A percentile compares a stretch with the other conserved stretches of the same genome.
Conservation (phyloP, 2,888 invertebrate genomes). For the Hoplodrina blanda region DNA sequence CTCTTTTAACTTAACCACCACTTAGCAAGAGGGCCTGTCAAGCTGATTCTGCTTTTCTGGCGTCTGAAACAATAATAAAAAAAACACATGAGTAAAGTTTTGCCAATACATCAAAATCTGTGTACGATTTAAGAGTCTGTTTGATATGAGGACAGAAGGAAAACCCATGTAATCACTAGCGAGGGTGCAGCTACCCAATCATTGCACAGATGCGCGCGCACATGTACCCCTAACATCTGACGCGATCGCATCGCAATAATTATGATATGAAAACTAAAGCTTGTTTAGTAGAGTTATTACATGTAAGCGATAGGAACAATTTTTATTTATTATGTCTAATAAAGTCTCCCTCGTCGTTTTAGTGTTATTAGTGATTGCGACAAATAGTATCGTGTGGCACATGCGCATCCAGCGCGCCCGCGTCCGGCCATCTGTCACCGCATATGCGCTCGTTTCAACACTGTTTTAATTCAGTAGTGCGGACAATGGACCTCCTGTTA, state of each 20-base stretch:
- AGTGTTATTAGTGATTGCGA: conserved; percentile 82
- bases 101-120: conserved; percentile 25
- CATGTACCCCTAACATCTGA: conserved; percentile 70
- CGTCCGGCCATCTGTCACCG: conserved; percentile 89
- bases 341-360: conserved; percentile 70
- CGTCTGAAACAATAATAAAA: conserved; percentile 91
- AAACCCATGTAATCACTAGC: conserved; percentile 70
- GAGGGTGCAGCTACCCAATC: conserved; percentile 77
- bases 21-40: conserved; percentile 90
- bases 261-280: conserved; percentile 65
- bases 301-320: conserved; percentile 53
- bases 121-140: conserved; percentile 60
- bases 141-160: conserved; percentile 72
- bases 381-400: conserved; percentile 84
- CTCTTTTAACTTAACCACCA: conserved; percentile 77
- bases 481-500: conserved; percentile 80
- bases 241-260: conserved; percentile 60
- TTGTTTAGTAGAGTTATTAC: conserved; percentile 45
- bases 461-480: conserved; percentile 88
- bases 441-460: conserved; percentile 87
- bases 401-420: conserved; percentile 81
- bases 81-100: conserved; percentile 67
- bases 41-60: conserved; percentile 92
- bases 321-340: conserved; percentile 67
- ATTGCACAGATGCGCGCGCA: conserved; percentile 85